phyloP scores from a whole-genome alignment of 2,113 vertebrate species.

The Fulica atra region DNA sequence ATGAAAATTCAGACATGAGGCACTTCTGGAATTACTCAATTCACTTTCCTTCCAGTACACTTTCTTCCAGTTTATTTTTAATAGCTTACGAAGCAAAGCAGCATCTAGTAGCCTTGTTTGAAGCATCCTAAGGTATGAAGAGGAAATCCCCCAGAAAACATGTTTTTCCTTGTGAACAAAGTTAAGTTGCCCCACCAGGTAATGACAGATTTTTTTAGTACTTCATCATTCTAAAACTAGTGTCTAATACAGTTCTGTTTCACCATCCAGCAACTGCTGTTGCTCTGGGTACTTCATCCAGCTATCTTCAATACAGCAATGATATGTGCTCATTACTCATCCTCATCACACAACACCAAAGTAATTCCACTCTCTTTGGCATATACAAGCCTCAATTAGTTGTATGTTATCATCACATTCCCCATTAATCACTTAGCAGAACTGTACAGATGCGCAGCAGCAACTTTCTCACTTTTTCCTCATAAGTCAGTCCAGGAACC shows the following conservation, averaged over 20 bases:
- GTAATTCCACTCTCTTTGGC: neutral
- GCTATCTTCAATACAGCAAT: neutral
- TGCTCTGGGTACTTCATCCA: neutral
- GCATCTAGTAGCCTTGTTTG: neutral
- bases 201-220: neutral
- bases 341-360: neutral
- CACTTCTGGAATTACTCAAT: neutral
- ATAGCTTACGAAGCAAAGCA: neutral
- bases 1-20: neutral
- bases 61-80: neutral
- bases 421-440: slow-evolving; percentile 48
- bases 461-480: slow-evolving; percentile 31
- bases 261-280: neutral
- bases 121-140: neutral
- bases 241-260: neutral
- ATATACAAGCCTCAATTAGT: slow-evolving; percentile 18
- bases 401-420: slow-evolving; percentile 24
- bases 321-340: neutral
- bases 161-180: neutral
- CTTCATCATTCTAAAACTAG: neutral
- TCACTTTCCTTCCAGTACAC: neutral
- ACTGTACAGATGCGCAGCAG: neutral
- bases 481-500: slow-evolving; percentile 28
- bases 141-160: neutral
- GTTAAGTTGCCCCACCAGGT: neutral